A percentile compares a stretch with the other conserved stretches of the same genome.
These are phyloP conservation scores for Cephus rjabovi DNA, from an alignment of 2,888 invertebrate species.

Conservation along the genomic window DNA sequence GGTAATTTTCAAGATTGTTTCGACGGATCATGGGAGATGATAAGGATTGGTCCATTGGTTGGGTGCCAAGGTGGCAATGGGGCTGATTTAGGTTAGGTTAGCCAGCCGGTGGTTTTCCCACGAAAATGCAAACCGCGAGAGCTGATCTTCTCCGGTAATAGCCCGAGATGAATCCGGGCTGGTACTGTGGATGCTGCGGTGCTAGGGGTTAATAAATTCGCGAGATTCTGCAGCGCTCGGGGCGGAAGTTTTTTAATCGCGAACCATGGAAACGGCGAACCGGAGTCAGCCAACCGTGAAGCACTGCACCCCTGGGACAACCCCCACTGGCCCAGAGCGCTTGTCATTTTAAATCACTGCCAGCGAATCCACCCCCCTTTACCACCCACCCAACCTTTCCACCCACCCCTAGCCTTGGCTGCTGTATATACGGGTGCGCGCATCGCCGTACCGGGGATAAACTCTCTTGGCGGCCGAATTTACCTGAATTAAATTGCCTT, in stretches of 20 bases:
- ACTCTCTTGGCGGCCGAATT: slow-evolving; percentile 35
- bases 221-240: slow-evolving; percentile 56
- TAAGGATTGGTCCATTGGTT: background rate
- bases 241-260: slow-evolving; percentile 63
- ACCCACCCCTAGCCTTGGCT: slow-evolving; percentile 6
- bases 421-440: background rate
- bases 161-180: slow-evolving; percentile 33
- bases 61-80: background rate
- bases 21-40: background rate
- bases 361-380: slow-evolving; percentile 25
- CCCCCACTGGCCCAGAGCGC: slow-evolving; percentile 53
- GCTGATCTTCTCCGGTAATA: slow-evolving; percentile 24
- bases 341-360: slow-evolving; percentile 66
- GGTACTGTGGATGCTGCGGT: slow-evolving; percentile 16
- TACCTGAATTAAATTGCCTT: slow-evolving; percentile 55
- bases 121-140: background rate
- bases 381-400: slow-evolving; percentile 16
- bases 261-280: slow-evolving; percentile 47
- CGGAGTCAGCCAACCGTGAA: slow-evolving; percentile 54
- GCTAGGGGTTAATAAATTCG: slow-evolving; percentile 60
- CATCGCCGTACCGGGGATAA: background rate
- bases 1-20: background rate
- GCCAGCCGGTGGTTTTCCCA: background rate
- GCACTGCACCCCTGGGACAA: slow-evolving; percentile 63
- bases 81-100: too few species aligned